phyloP scores from a whole-genome alignment of 1,140 invertebrate species.

The Cydia pomonella region DNA sequence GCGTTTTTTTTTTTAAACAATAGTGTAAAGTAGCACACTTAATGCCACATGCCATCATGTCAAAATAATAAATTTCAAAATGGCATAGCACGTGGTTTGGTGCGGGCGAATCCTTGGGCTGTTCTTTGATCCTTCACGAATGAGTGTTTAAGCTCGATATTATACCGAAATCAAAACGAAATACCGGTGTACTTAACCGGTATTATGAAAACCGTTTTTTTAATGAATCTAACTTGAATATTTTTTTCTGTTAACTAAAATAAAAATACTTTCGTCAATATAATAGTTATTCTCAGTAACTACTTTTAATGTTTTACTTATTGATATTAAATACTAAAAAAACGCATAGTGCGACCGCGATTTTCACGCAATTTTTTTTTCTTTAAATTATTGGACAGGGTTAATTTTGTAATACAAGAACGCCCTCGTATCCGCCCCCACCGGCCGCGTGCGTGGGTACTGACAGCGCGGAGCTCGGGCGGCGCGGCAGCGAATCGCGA shows the following conservation, averaged over 20 bases:
- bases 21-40: slow-evolving; percentile 8
- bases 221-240: too few relatives aligned
- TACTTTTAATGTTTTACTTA: too few relatives aligned
- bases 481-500: slow-evolving; percentile 63
- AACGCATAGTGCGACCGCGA: too few relatives aligned
- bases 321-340: too few relatives aligned
- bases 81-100: slow-evolving; percentile 12
- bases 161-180: background rate
- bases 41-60: slow-evolving; percentile 20
- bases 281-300: too few relatives aligned
- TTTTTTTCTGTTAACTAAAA: too few relatives aligned
- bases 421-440: background rate
- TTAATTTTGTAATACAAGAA: background rate
- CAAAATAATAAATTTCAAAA: slow-evolving; percentile 3
- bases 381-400: too few relatives aligned
- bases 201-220: background rate
- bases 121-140: background rate
- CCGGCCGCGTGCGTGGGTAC: slow-evolving; percentile 37
- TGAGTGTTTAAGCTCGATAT: background rate
- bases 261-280: too few relatives aligned
- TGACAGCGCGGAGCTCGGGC: slow-evolving; percentile 61
- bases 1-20: background rate
- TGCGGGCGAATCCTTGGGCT: background rate
- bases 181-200: background rate
- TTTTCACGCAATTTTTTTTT: too few relatives aligned